Base-by-base conservation (phyloP, 2,888 invertebrate genomes). In the Torymus texanus region DNA sequence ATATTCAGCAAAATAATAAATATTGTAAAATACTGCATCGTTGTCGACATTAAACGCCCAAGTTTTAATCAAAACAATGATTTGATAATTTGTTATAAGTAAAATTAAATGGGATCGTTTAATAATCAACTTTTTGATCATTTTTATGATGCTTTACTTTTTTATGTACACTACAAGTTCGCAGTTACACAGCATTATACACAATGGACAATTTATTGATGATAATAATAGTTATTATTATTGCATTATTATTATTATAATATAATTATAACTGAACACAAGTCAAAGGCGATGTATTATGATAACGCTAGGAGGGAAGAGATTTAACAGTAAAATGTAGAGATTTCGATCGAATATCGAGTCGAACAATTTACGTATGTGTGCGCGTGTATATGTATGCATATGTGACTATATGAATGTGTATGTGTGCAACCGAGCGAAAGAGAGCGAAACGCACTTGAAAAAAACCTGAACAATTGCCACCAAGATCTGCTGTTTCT, bases 401-500 rank as follows among this genome's bases (percentile, higher is more conserved):
- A 70, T 62, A 70, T 58, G 50, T 75, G 79, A 56, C 21, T 65
- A 65, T 75, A 53, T 67, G 79, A 75, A 72, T 56, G 62, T 53
- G 14, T 59, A 41, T 75, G 71, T 18, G 66, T 68, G 21, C n/a
- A 50, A 53, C 65, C 13, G 62, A 67, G 77, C 61, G 50, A 50
- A 68, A 65, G 53, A 70, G 41, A 75, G 66, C 53, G 73, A 78
- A 78, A 72, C 61, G 68, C 79, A 74, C 77, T 79, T 77, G 66
- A 29, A 29, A 29, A 70, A 62, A 73, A 79, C 14, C 70, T 75
- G 73, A 77, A 79, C 65, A 77, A 81, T 81, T 78, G 75, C 77
- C 76, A 78, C 78, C 83, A 84, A 87, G 87, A 87, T 88, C 85
- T 87, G 88, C 87, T 87, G 84, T 88, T 88, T 88, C 85, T 87